Evolutionary conservation across 2,888 invertebrate genomes (phyloP), one percentile per base, ranked within the genome.

Genomic region (Cataglyphis cursor): DNA sequence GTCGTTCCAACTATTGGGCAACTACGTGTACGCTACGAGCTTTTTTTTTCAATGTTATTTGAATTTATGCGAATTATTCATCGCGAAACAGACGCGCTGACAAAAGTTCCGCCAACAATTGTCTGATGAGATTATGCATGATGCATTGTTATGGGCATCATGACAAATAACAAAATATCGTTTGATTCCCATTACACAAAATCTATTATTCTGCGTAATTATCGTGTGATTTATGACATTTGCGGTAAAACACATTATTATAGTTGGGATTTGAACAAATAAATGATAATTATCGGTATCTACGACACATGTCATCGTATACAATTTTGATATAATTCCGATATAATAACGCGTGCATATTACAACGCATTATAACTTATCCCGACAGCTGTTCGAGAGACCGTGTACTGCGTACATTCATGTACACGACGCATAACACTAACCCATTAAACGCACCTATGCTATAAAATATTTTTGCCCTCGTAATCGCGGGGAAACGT

Each of bases 1-100:
- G 57, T 80, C 51, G 62, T 74, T n/a, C n/a, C 61, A 74, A 72
- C 80, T 70, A 73, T 81, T 35, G 54, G 31, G 12, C 51, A 61
- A 35, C 38, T 66, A 51, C 73, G 35, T 41, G 24, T 62, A 38
- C n/a, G 54, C 31, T 12, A 28, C 44, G 64, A 51, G n/a, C 2
- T 18, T 48, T 51, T 51, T 48, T 48, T 48, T 48, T 65, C 57
- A n/a, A 21, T 44, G 68, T 78, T 70, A 70, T 78, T 78, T 70
- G 70, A 35, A 70, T 70, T 78, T 70, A 59, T 51, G 62, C 38
- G 74, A 21, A 66, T 72, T 57, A 75, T 81, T 57, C 35, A 65
- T 61, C 61, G 65, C 54, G 41, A 68, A 70, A 68, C 68, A 35
- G n/a, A 41, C 41, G 10, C 41, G 68, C 28, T 15, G 54, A 57